Conservation (phyloP, 2,113 vertebrate species). For the Todiramphus saurophagus region DNA sequence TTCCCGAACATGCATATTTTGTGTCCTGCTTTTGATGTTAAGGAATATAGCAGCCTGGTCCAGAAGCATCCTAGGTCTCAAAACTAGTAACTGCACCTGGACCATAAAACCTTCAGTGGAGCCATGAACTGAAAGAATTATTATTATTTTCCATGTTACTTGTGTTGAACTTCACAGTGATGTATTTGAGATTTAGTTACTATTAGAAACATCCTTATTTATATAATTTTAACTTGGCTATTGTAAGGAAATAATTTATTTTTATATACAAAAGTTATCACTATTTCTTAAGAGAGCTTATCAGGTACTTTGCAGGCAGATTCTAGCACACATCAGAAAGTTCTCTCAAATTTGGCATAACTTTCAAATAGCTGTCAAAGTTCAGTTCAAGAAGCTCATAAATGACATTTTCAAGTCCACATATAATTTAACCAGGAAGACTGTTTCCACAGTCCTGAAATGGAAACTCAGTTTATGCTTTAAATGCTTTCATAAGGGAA, state of each 20-base stretch:
- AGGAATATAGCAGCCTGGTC: background rate
- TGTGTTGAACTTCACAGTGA: background rate
- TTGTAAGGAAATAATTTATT: background rate
- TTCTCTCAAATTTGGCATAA: background rate
- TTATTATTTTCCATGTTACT: background rate
- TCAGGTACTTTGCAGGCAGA: background rate
- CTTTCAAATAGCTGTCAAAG: background rate
- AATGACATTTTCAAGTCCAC: background rate
- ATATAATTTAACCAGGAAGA: background rate
- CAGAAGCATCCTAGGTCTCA: background rate
- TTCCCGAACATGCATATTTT: background rate
- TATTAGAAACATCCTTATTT: background rate
- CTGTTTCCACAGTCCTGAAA: background rate
- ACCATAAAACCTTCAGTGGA: background rate
- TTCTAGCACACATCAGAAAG: background rate
- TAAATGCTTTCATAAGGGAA: background rate
- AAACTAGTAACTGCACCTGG: background rate
- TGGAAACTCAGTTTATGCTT: background rate
- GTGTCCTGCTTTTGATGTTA: background rate
- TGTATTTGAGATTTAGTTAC: background rate
- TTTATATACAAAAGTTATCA: background rate
- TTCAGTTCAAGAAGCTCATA: background rate
- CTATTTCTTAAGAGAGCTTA: background rate
- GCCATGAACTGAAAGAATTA: background rate
- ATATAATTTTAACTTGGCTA: background rate